phyloP scores from a whole-genome alignment of 2,113 vertebrate genomes.

The Pollimyrus isidori region DNA sequence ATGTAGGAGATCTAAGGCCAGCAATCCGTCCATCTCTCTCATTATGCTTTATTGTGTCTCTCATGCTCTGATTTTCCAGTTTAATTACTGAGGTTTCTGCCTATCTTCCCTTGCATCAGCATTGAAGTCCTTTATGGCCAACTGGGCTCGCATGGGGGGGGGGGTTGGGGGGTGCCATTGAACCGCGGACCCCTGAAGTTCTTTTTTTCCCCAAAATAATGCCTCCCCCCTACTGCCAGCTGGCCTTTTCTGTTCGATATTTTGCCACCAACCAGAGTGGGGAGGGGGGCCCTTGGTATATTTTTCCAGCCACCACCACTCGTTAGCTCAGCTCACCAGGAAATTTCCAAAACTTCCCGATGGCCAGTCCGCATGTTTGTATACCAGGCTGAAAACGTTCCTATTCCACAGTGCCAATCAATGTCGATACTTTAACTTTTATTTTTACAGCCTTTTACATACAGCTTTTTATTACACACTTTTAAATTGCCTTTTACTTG shows the following conservation, averaged over 20 bases:
- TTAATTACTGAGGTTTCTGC: not conserved
- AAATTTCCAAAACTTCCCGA: not conserved
- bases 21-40: not conserved
- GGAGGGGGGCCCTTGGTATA: not conserved
- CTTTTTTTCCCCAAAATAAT: not conserved
- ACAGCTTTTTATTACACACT: not conserved
- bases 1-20: not conserved
- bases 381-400: not conserved
- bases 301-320: not conserved
- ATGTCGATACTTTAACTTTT: not conserved
- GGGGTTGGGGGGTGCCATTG: not conserved
- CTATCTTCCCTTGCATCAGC: not conserved
- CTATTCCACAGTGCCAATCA: not conserved
- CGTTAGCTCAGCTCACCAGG: not conserved
- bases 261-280: not conserved
- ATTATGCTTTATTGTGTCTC: not conserved
- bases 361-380: not conserved
- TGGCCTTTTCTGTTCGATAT: not conserved
- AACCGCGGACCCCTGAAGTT: too few relatives aligned
- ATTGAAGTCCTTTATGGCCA: not conserved
- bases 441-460: not conserved
- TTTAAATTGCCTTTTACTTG: not conserved
- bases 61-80: not conserved
- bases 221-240: not conserved
- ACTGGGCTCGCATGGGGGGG: not conserved